Evolutionary conservation across 2,797 vertebrate species (phyloP).

Genomic region (Lacerta bilineata): DNA sequence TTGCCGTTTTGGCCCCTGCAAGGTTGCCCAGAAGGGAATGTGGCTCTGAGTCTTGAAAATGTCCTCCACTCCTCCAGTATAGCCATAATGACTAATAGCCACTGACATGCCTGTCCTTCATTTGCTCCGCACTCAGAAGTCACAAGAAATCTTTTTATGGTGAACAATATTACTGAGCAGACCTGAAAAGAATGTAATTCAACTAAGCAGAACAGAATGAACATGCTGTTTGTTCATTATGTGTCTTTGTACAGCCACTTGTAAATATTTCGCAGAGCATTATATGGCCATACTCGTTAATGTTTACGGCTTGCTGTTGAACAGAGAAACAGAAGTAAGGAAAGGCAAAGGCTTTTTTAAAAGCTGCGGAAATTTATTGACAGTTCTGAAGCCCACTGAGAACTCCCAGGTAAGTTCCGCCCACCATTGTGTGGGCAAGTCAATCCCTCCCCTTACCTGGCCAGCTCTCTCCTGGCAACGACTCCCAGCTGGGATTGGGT

Average conservation of each 20-base stretch:
- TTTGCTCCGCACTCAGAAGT: background rate
- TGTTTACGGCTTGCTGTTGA: constrained; percentile 7
- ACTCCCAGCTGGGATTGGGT: too few species aligned
- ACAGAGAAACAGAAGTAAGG: background rate
- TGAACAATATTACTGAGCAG: constrained; percentile 25
- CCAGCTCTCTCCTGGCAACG: too few species aligned
- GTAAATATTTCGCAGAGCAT: constrained; percentile 15
- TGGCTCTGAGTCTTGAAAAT: too few species aligned
- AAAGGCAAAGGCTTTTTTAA: background rate
- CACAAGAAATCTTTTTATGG: constrained; percentile 20
- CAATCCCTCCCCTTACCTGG: too few species aligned
- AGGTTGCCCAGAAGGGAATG: too few species aligned
- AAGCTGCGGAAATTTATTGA: background rate
- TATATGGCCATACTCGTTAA: constrained; percentile 12
- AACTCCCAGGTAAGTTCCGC: too few species aligned
- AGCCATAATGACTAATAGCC: background rate
- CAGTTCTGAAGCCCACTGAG: background rate
- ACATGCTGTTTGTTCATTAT: constrained; percentile 28
- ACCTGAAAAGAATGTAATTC: too few species aligned
- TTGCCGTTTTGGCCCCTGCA: too few species aligned
- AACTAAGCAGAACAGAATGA: background rate
- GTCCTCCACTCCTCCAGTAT: too few species aligned
- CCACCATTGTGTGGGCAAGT: too few species aligned
- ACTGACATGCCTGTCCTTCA: background rate
- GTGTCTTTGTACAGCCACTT: constrained; percentile 21